These are phyloP conservation scores for Cosmopolites sordidus DNA, from an alignment of 2,888 invertebrate genomes.

Conservation along the genomic window DNA sequence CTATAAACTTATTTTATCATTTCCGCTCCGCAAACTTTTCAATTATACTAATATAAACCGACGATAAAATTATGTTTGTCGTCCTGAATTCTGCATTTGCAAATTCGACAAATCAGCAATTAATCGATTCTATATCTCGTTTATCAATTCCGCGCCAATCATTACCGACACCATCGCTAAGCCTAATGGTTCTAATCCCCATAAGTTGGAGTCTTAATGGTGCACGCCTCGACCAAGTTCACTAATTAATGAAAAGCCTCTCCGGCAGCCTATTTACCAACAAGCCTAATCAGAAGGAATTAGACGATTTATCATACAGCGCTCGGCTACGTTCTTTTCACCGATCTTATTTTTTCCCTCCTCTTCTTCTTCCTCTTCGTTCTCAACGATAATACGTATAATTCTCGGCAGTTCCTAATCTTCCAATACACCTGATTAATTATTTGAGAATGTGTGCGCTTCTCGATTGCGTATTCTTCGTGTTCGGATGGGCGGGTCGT, in stretches of 20 bases:
- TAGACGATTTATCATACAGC: conserved; percentile 19
- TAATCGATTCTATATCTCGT: no score
- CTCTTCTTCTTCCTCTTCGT: not conserved
- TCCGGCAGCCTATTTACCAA: conserved; percentile 16
- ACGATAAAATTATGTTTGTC: no score
- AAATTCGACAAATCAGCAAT: no score
- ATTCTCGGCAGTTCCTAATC: not conserved
- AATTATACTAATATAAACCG: no score
- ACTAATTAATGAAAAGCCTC: not conserved
- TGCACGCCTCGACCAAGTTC: not conserved
- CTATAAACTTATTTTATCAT: no score
- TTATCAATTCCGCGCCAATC: no score
- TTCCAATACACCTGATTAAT: not conserved
- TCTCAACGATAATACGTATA: not conserved
- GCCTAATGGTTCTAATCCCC: conserved; percentile 1
- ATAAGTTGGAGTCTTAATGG: not conserved
- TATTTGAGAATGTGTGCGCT: not conserved
- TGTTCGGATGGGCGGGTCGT: no score
- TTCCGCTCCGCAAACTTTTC: no score
- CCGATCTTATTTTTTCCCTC: not conserved
- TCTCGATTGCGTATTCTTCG: no score
- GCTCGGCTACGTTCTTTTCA: conserved; percentile 6
- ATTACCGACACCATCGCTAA: not conserved
- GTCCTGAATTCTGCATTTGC: no score
- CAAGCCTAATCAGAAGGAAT: conserved; percentile 23